Conservation (phyloP, 2,888 invertebrate genomes). For the Cantharis rufa region DNA sequence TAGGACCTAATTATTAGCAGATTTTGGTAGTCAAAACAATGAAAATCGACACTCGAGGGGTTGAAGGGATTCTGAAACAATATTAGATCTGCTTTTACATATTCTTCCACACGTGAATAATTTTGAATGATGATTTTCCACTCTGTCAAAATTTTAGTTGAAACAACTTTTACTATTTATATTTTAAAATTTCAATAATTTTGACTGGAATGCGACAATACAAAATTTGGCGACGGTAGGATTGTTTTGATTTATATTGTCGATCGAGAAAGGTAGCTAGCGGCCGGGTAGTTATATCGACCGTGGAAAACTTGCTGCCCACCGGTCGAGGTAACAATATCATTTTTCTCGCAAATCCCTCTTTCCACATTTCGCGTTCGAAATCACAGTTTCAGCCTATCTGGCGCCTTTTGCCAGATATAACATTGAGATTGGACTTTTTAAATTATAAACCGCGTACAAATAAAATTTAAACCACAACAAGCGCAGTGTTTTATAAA, state of each 20-base stretch:
- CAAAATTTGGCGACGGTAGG: slow-evolving; percentile 11
- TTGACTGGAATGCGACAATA: background rate
- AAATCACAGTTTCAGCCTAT: slow-evolving; percentile 35
- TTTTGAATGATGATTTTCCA: background rate
- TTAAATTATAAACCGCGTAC: slow-evolving; percentile 42
- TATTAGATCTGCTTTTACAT: background rate
- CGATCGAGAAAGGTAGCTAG: slow-evolving; percentile 28
- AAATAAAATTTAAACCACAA: slow-evolving; percentile 45
- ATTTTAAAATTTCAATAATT: background rate
- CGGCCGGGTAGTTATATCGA: slow-evolving; percentile 41
- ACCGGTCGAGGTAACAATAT: slow-evolving; percentile 51
- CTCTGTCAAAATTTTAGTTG: background rate
- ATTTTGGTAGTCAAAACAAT: background rate
- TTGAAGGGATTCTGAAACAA: background rate
- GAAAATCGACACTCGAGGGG: background rate
- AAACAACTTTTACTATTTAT: background rate
- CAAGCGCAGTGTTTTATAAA: slow-evolving; percentile 37
- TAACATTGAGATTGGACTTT: slow-evolving; percentile 38
- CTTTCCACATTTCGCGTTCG: slow-evolving; percentile 28
- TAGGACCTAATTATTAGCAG: background rate
- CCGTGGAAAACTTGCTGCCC: slow-evolving; percentile 40
- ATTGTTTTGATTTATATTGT: slow-evolving; percentile 18
- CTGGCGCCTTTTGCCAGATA: slow-evolving; percentile 36
- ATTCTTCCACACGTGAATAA: background rate
- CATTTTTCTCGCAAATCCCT: slow-evolving; percentile 41